Conservation (phyloP, 2,888 invertebrate genomes). For the Serripes groenlandicus region DNA sequence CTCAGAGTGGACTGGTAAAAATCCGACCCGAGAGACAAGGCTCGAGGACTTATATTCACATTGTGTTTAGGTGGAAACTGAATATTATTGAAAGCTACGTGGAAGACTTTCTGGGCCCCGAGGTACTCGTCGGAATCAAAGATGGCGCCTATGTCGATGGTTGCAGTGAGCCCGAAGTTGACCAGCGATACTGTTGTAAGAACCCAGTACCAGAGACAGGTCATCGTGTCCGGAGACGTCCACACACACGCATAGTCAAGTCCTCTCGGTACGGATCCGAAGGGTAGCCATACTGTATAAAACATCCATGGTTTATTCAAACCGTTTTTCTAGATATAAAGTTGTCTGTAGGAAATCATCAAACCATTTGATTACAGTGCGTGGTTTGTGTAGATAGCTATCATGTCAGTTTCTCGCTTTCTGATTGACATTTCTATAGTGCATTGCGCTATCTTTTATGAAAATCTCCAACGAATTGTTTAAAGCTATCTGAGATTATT, state of each 20-base stretch:
- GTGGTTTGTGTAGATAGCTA: too few species aligned
- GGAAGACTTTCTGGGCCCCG: conserved; percentile 72
- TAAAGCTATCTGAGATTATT: too few species aligned
- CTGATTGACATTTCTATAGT: too few species aligned
- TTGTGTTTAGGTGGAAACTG: conserved; percentile 52
- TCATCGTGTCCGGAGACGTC: conserved; percentile 33
- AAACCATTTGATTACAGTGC: too few species aligned
- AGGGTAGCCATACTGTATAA: neutral
- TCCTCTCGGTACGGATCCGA: neutral
- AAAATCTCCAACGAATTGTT: too few species aligned
- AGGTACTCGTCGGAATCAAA: conserved; percentile 74
- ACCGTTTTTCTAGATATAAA: neutral
- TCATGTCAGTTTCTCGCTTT: too few species aligned
- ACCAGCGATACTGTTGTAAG: conserved; percentile 47
- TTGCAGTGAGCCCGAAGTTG: conserved; percentile 50
- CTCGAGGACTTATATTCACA: conserved; percentile 65
- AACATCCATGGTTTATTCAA: neutral
- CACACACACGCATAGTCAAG: conserved; percentile 6
- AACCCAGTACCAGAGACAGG: conserved; percentile 29
- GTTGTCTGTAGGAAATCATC: too few species aligned
- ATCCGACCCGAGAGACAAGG: conserved; percentile 61
- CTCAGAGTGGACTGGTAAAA: conserved; percentile 67
- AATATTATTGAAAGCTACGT: conserved; percentile 68
- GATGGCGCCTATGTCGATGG: conserved; percentile 76
- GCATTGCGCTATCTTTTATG: too few species aligned